These are phyloP conservation scores for Bradypus variegatus DNA, from an alignment of 2,797 vertebrate genomes.

Conservation along the genomic window DNA sequence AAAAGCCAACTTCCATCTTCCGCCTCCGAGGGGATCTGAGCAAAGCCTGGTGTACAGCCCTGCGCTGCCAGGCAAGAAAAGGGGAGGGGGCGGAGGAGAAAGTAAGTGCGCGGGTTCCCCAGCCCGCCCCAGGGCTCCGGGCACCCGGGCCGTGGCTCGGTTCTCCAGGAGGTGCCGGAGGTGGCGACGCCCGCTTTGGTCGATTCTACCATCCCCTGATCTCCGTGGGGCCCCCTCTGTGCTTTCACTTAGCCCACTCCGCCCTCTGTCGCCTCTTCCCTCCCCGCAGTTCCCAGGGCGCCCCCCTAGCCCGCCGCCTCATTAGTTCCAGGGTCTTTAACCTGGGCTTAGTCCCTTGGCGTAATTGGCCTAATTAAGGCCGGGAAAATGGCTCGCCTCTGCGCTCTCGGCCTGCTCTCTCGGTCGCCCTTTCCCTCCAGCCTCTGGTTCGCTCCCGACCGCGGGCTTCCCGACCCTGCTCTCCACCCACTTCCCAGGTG, in stretches of 20 bases:
- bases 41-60: slow-evolving; percentile 23
- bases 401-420: not conserved
- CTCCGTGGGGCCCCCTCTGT: not conserved
- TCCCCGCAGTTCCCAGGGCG: not conserved
- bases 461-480: not conserved
- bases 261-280: not conserved
- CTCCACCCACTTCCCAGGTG: not conserved
- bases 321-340: slow-evolving; percentile 13
- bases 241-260: not conserved
- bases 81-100: not conserved
- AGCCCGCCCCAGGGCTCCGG: not conserved
- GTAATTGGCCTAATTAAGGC: not conserved
- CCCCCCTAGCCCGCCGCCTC: not conserved
- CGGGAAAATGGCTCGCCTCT: not conserved
- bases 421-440: no score
- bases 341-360: not conserved
- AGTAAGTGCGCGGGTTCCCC: not conserved
- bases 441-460: not conserved
- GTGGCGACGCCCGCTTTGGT: not conserved
- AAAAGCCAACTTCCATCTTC: slow-evolving; percentile 77
- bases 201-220: not conserved
- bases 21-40: slow-evolving; percentile 33
- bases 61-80: not conserved
- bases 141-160: not conserved
- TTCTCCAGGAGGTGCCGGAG: not conserved